Evolutionary conservation across 2,113 vertebrate genomes (phyloP), one percentile per base, ranked within the genome.

Genomic region (Acanthisitta chloris): DNA sequence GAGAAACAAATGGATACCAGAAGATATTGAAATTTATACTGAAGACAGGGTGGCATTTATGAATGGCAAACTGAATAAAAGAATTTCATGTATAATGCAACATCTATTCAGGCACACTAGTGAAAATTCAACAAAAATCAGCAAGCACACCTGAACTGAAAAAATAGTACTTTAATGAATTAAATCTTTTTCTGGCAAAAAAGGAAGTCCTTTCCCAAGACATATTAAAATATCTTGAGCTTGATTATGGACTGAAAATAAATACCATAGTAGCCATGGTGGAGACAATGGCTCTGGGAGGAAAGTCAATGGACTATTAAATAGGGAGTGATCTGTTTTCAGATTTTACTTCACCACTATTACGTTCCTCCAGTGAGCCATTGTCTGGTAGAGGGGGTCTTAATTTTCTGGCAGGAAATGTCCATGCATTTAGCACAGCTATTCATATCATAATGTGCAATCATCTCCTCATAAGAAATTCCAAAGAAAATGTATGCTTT

Each of bases 251-350:
- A 97, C 96, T 67, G 77, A 97, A 98, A 98, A 97, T 93, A 96
- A 97, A 98, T 81, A 96, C 88, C 14, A 81, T 18, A 52, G n/a
- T 57, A 90, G 93, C 96, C 55, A 89, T 85, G 48, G 23, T 40
- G 17, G 84, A 96, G 67, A 88, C 29, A 82, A 93, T 42, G 48
- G 79, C 85, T 97, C 67, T 97, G 98, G 96, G 95, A 97, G 90
- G 93, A 98, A 98, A 98, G 95, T 98, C 98, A 99, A 98, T 98
- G 98, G 95, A 98, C 98, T 99, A 99, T 98, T 99, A 99, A 99
- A 99, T 98, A 98, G 96, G 97, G 99, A 99, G 98, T 98, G 87
- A 98, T 98, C 97, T 98, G 98, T 98, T 99, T 99, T 98, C 97
- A 98, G 96, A 97, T 98, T 97, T 98, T 97, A 97, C 95, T 98